Base-by-base conservation (phyloP, 2,113 vertebrate genomes). In the Syrmaticus mikado region DNA sequence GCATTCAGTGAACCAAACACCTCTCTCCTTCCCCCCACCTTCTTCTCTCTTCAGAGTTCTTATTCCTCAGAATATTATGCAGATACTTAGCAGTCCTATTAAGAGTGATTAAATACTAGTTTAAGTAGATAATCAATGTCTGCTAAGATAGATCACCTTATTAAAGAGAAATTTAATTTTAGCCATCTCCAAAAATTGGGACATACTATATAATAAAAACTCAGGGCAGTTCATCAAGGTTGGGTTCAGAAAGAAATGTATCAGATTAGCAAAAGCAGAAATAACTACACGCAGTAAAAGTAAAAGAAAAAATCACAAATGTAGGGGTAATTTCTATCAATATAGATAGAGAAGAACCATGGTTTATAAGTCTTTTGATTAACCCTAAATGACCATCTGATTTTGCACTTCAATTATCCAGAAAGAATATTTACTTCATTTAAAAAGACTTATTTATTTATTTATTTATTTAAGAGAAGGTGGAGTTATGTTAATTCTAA, bases 81-180 rank as follows among this genome's bases (percentile, higher is more conserved):
- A 87, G 74, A 94, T 85, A 76, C 36, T 92, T 87, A 77, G 16
- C 67, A 93, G 50, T 82, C 55, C 32, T 80, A 77, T 87, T 87
- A 89, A 85, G 34, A 70, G 41, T 87, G 79, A 93, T 95, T 94
- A 96, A 92, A 95, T 85, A 87, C 60, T 67, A 70, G 64, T 92
- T 95, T 92, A 93, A 93, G 72, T 76, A 96, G 94, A 87, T 93
- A 96, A 94, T 93, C 95, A 93, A 73, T 77, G 87, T 93, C 91
- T 95, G n/a, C 66, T 82, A 65, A 93, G 64, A 96, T 32, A 91
- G 75, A 94, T 96, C 81, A 93, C 71, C 67, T 89, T 95, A 94
- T 89, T 94, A 94, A 94, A 87, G 27, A 86, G 76, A 90, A 95
- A 83, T 43, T 78, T 87, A 94, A 96, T 92, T 95, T 93, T 87